Conservation (phyloP, 2,888 invertebrate species). For the Leptodirus hochenwartii region DNA sequence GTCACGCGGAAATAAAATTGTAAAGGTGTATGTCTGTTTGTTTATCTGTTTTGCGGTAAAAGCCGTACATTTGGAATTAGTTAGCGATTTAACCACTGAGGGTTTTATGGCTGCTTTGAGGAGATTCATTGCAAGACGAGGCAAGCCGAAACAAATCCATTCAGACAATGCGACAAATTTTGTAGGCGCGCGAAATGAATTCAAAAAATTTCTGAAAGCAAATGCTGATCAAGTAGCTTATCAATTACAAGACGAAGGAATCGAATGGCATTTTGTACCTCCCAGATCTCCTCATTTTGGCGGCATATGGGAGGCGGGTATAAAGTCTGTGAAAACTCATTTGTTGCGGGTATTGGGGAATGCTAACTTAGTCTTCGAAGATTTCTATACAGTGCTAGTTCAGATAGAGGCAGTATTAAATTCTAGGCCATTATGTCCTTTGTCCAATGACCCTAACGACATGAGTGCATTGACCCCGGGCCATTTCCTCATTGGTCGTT, state of each 20-base stretch:
- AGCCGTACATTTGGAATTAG: conserved; percentile 8
- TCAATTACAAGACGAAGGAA: conserved; percentile 6
- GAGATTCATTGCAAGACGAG: conserved; percentile 1
- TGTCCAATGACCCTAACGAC: conserved; percentile 10
- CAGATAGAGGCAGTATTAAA: conserved; percentile 14
- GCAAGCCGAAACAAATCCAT: conserved; percentile 1
- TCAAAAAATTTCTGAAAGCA: too few species aligned
- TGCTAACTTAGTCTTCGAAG: conserved; percentile 10
- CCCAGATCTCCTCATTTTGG: conserved; percentile 13
- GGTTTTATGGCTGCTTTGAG: conserved; percentile 6
- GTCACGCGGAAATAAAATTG: too few species aligned
- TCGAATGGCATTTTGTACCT: conserved; percentile 16
- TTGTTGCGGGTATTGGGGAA: conserved; percentile 3
- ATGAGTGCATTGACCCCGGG: conserved; percentile 12
- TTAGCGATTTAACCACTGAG: conserved; percentile 5
- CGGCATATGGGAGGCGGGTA: conserved; percentile 13
- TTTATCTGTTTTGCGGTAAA: too few species aligned
- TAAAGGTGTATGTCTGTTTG: too few species aligned
- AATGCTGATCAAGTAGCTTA: neutral
- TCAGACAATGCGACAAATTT: conserved; percentile 7
- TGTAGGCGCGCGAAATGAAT: conserved; percentile 5
- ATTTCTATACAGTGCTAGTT: conserved; percentile 9
- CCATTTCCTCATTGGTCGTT: conserved; percentile 10
- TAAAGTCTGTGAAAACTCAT: conserved; percentile 8
- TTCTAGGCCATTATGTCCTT: conserved; percentile 11